Evolutionary conservation across 2,113 vertebrate species (phyloP).

Genomic region (Bettongia penicillata): DNA sequence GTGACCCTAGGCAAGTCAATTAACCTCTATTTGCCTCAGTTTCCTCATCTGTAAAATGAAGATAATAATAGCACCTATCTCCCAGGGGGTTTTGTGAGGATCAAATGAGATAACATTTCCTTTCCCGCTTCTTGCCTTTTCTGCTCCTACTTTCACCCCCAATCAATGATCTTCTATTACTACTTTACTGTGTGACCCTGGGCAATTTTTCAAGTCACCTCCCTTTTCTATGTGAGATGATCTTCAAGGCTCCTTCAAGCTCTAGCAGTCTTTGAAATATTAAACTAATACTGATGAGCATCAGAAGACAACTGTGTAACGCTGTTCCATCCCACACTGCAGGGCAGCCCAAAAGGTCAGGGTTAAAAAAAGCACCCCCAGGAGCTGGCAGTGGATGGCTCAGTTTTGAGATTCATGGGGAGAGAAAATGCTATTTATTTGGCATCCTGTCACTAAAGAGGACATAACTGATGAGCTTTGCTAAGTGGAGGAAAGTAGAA

Average conservation of each 20-base stretch:
- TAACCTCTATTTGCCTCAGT: not conserved
- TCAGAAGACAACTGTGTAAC: not conserved
- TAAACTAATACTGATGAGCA: not conserved
- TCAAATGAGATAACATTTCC: not conserved
- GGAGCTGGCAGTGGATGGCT: not conserved
- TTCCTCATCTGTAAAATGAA: not conserved
- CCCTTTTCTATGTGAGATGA: not conserved
- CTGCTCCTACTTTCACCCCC: not conserved
- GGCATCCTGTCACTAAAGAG: not conserved
- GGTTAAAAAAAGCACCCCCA: not conserved
- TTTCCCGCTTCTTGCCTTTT: not conserved
- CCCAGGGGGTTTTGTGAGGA: not conserved
- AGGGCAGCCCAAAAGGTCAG: not conserved
- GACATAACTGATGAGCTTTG: not conserved
- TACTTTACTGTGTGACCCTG: not conserved
- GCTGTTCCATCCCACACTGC: not conserved
- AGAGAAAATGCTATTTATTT: not conserved
- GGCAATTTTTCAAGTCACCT: not conserved
- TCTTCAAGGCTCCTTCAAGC: not conserved
- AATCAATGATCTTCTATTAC: not conserved
- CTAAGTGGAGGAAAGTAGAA: not conserved
- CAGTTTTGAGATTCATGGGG: not conserved
- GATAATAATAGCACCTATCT: not conserved
- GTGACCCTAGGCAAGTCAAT: not conserved
- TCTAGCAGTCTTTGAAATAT: not conserved